A percentile compares a stretch with the other conserved stretches of the same genome.
These are phyloP conservation scores for Anthophora plumipes DNA, from an alignment of 2,888 invertebrate genomes.

Conservation along the genomic window DNA sequence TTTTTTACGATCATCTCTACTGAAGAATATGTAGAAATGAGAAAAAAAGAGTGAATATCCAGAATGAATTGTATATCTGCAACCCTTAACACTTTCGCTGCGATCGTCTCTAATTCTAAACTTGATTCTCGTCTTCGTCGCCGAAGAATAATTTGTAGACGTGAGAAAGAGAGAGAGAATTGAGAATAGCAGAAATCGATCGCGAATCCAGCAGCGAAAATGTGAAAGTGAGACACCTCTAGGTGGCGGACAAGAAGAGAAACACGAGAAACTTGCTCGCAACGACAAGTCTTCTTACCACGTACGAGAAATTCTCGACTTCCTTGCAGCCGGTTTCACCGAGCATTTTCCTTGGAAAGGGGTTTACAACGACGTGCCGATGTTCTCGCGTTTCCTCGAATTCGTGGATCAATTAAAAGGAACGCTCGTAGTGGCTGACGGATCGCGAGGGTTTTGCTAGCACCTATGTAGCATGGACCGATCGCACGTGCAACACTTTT, in stretches of 20 bases:
- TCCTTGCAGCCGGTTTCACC: slow-evolving; percentile 25
- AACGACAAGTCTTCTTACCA: slow-evolving; percentile 43
- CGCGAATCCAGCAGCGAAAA: slow-evolving; percentile 9
- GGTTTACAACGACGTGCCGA: slow-evolving; percentile 24
- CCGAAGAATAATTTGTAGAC: too few relatives aligned
- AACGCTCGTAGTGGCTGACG: slow-evolving; percentile 32
- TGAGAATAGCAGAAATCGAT: neutral
- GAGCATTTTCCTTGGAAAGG: slow-evolving; percentile 44
- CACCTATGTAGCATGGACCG: slow-evolving; percentile 25
- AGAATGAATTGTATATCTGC: too few relatives aligned
- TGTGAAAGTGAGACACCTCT: slow-evolving; percentile 42
- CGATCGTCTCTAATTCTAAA: too few relatives aligned
- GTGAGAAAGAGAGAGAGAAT: too few relatives aligned
- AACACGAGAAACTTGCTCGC: slow-evolving; percentile 45
- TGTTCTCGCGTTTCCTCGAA: slow-evolving; percentile 45
- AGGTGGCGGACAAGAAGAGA: slow-evolving; percentile 25
- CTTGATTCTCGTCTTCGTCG: too few relatives aligned
- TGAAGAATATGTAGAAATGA: too few relatives aligned
- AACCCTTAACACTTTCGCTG: too few relatives aligned
- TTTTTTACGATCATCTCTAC: too few relatives aligned
- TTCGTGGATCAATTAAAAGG: slow-evolving; percentile 60
- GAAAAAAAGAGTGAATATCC: too few relatives aligned
- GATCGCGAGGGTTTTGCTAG: slow-evolving; percentile 48
- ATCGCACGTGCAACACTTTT: slow-evolving; percentile 51
- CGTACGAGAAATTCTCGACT: slow-evolving; percentile 29